Evolutionary conservation across 2,797 vertebrate species (phyloP), one percentile per base, ranked within the genome.

Genomic region (Numenius phaeopus): DNA sequence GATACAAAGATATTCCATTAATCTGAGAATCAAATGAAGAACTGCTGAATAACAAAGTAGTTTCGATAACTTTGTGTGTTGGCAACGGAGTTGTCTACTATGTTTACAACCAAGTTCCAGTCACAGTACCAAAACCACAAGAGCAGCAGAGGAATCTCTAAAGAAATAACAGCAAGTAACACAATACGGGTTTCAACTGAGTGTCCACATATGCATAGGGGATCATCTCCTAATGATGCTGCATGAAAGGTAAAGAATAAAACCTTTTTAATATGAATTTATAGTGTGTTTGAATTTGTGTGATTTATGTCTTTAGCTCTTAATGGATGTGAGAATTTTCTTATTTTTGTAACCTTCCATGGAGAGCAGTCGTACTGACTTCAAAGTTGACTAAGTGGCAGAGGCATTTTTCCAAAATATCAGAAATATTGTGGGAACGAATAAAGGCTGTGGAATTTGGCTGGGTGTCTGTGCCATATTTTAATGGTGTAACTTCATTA

Each of bases 141-240:
- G 11, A 37, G 30, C 30, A 87, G 44, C 13, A 22, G 40, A 61
- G 11, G 18, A 62, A 50, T 46, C 27, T 62, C 17, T 62, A 16
- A 66, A 83, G 39, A 46, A 39, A 44, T 26, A 21, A 16, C 27
- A 21, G 12, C 34, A 64, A 44, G 29, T 64, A 55, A 7, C 10
- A 20, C 1, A 0, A 24, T 22, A 15, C 0, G 2, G 13, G 2
- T 64, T 79, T 89, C 32, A 72, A 5, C 22, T 52, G 30, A n/a
- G 29, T 32, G 34, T 18, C 47, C 47, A 14, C 19, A 11, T 30
- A 29, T 9, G 11, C 17, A 2, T 5, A 10, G 57, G 34, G 58
- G 16, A 44, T 49, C n/a, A 58, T 30, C 26, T 14, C 7, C 27
- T 85, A 62, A 39, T 29, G 30, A 22, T n/a, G 26, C 20, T 20